These are phyloP conservation scores for Dermolepida albohirtum DNA, from an alignment of 2,888 invertebrate genomes.

Conservation along the genomic window DNA sequence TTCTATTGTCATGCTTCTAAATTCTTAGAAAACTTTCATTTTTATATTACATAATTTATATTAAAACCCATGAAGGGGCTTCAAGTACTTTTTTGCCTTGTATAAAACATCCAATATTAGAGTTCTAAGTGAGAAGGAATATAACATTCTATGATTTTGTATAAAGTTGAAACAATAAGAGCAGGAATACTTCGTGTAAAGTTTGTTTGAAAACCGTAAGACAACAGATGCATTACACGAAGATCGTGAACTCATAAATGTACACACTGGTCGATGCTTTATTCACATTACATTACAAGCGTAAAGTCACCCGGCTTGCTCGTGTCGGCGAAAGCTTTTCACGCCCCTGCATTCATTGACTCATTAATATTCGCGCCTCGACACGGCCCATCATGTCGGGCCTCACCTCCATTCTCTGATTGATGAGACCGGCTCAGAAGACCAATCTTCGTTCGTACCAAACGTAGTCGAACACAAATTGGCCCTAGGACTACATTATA, in stretches of 20 bases:
- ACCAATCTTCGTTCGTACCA: conserved; percentile 51
- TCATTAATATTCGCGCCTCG: conserved; percentile 63
- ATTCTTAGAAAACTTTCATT: too few species aligned
- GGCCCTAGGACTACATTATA: conserved; percentile 59
- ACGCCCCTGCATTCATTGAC: conserved; percentile 39
- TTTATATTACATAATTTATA: too few species aligned
- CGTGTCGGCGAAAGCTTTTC: conserved; percentile 26
- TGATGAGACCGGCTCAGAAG: conserved; percentile 44
- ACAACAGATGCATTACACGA: too few species aligned
- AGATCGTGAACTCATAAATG: conserved; percentile 7
- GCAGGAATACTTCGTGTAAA: too few species aligned
- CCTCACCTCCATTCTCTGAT: conserved; percentile 46
- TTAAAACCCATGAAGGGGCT: too few species aligned
- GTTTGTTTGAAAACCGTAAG: too few species aligned
- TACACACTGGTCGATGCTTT: conserved; percentile 1
- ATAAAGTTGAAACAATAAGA: too few species aligned
- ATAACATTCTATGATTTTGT: too few species aligned
- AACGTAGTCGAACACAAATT: conserved; percentile 63
- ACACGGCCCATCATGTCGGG: conserved; percentile 59
- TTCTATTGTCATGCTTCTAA: too few species aligned
- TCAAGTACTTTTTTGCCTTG: too few species aligned
- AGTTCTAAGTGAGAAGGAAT: too few species aligned
- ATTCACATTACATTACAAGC: conserved; percentile 9
- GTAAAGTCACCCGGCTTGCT: conserved; percentile 23
- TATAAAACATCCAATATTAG: too few species aligned